A percentile compares a stretch with the other conserved stretches of the same genome.
Conservation (phyloP, 2,113 vertebrate species). For the Oreocharis arfaki region DNA sequence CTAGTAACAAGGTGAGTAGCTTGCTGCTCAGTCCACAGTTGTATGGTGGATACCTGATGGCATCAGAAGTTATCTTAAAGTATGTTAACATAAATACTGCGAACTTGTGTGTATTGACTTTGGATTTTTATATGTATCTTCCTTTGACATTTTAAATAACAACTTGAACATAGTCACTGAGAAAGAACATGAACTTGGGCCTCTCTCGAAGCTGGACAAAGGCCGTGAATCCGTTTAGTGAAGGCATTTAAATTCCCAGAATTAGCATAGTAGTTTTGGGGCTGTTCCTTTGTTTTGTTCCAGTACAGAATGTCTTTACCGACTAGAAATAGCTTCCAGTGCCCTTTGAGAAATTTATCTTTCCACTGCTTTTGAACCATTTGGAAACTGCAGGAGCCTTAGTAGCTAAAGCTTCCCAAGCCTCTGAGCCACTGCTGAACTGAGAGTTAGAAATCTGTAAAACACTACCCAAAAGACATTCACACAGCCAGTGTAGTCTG, state of each 20-base stretch:
- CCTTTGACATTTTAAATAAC: neutral
- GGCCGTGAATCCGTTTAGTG: neutral
- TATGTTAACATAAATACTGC: neutral
- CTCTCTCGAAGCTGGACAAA: neutral
- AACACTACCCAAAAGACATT: neutral
- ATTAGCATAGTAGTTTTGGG: neutral
- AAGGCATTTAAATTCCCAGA: neutral
- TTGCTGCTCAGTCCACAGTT: neutral
- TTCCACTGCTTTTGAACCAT: neutral
- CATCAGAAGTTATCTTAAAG: neutral
- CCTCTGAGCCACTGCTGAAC: neutral
- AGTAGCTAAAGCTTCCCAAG: neutral
- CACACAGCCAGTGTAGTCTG: neutral
- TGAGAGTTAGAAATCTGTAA: neutral
- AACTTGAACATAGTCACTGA: neutral
- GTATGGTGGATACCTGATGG: neutral
- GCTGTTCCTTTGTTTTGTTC: neutral
- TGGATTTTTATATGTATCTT: neutral
- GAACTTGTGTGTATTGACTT: neutral
- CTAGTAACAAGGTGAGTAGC: constrained; percentile 76
- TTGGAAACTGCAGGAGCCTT: neutral
- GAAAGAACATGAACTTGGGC: neutral
- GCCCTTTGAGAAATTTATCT: neutral
- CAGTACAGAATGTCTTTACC: neutral
- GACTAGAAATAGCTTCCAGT: neutral